Evolutionary conservation across 2,888 invertebrate genomes (phyloP).

Genomic region (Drosophila robusta): DNA sequence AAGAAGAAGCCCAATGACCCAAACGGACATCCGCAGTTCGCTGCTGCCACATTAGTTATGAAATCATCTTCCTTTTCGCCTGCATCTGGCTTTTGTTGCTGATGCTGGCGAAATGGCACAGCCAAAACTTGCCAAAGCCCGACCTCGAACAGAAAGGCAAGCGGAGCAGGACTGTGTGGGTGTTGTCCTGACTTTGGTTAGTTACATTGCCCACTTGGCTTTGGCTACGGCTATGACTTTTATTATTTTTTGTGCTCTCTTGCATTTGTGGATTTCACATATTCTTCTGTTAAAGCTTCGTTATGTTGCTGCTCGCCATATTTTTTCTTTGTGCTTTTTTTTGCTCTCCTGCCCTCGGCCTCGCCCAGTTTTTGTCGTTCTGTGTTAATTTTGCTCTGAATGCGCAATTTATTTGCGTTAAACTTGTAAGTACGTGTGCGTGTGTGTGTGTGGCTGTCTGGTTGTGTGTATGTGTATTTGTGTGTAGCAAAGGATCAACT

Average conservation of each 20-base stretch:
- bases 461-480: slow-evolving; percentile 12
- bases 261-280: slow-evolving; percentile 49
- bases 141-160: slow-evolving; percentile 8
- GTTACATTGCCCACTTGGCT: slow-evolving; percentile 36
- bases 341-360: slow-evolving; percentile 14
- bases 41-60: slow-evolving; percentile 50
- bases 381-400: slow-evolving; percentile 77
- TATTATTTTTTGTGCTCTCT: slow-evolving; percentile 18
- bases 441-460: slow-evolving; percentile 9
- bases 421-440: slow-evolving; percentile 54
- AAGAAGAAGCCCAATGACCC: slow-evolving; percentile 47
- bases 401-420: slow-evolving; percentile 81
- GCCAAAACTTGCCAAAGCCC: slow-evolving; percentile 1
- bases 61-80: slow-evolving; percentile 23
- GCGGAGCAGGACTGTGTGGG: slow-evolving; percentile 11
- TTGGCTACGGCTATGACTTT: slow-evolving; percentile 12
- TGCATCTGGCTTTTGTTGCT: slow-evolving; percentile 49
- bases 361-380: slow-evolving; percentile 42
- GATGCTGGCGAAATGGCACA: slow-evolving; percentile 36
- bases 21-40: slow-evolving; percentile 59
- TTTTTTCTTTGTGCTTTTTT: slow-evolving; percentile 7
- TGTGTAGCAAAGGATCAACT: slow-evolving; percentile 63
- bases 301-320: slow-evolving; percentile 57
- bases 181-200: slow-evolving; percentile 27
- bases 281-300: slow-evolving; percentile 64